These are phyloP conservation scores for Ctenodactylus gundi DNA, from an alignment of 2,113 vertebrate genomes.

Conservation along the genomic window DNA sequence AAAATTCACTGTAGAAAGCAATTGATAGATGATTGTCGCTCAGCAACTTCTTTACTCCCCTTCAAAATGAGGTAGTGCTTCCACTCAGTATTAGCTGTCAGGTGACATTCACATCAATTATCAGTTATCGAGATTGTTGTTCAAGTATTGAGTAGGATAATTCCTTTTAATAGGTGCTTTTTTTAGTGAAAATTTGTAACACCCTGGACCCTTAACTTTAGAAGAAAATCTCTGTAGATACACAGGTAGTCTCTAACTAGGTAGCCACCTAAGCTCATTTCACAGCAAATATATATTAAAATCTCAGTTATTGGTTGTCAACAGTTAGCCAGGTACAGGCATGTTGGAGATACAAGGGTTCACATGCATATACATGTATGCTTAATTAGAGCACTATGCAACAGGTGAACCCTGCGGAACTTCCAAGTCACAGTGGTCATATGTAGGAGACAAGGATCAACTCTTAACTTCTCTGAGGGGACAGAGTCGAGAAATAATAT, in stretches of 20 bases:
- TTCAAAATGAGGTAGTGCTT: accelerated
- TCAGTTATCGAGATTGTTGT: neutral
- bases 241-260: neutral
- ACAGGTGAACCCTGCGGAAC: neutral
- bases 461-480: neutral
- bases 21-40: neutral
- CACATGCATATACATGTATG: neutral
- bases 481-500: neutral
- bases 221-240: neutral
- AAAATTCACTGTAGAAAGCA: neutral
- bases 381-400: neutral
- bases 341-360: neutral
- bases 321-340: neutral
- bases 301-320: neutral
- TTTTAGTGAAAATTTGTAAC: neutral
- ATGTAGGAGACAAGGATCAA: neutral
- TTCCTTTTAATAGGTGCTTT: neutral
- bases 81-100: neutral
- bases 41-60: accelerated
- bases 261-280: neutral
- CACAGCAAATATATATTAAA: neutral
- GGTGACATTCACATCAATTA: neutral
- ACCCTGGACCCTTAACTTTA: neutral
- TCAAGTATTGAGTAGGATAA: neutral
- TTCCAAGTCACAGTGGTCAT: neutral